Conservation (phyloP, 2,888 invertebrate species). For the Synanthedon andrenaeformis region DNA sequence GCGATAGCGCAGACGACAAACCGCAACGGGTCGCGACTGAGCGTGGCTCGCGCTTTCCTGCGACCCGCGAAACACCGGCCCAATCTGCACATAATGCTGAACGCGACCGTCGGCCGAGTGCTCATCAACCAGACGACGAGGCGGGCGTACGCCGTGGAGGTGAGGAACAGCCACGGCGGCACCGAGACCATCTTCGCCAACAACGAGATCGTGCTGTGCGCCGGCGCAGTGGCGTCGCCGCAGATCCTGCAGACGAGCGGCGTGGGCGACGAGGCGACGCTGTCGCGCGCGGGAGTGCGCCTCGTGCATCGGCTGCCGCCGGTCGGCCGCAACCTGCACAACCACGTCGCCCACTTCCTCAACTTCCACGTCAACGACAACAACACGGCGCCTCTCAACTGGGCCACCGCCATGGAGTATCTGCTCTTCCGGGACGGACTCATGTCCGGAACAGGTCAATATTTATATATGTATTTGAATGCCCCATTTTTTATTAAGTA, state of each 20-base stretch:
- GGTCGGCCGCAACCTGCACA: conserved; percentile 88
- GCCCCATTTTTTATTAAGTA: too few relatives aligned
- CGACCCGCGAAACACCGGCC: conserved; percentile 80
- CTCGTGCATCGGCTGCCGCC: conserved; percentile 80
- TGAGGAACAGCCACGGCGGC: conserved; percentile 68
- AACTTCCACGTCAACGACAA: conserved; percentile 87
- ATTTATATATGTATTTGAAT: too few relatives aligned
- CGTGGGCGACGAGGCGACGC: conserved; percentile 81
- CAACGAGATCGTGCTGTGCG: conserved; percentile 76
- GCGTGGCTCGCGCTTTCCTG: conserved; percentile 84
- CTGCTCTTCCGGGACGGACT: conserved; percentile 87
- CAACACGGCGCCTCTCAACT: conserved; percentile 87
- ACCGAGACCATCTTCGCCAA: conserved; percentile 73
- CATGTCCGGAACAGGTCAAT: conserved; percentile 85
- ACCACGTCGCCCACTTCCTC: conserved; percentile 84
- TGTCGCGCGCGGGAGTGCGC: conserved; percentile 74
- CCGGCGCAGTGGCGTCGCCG: conserved; percentile 93
- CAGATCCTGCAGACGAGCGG: conserved; percentile 93
- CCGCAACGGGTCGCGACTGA: conserved; percentile 86
- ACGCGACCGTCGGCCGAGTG: conserved; percentile 82
- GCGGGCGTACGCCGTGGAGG: conserved; percentile 82
- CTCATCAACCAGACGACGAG: conserved; percentile 81
- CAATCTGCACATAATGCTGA: conserved; percentile 86
- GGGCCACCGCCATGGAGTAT: conserved; percentile 94
- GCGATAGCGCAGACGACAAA: conserved; percentile 90